Evolutionary conservation across 1,140 invertebrate species (phyloP), one percentile per base, ranked within the genome.

Genomic region (Sitophilus oryzae): DNA sequence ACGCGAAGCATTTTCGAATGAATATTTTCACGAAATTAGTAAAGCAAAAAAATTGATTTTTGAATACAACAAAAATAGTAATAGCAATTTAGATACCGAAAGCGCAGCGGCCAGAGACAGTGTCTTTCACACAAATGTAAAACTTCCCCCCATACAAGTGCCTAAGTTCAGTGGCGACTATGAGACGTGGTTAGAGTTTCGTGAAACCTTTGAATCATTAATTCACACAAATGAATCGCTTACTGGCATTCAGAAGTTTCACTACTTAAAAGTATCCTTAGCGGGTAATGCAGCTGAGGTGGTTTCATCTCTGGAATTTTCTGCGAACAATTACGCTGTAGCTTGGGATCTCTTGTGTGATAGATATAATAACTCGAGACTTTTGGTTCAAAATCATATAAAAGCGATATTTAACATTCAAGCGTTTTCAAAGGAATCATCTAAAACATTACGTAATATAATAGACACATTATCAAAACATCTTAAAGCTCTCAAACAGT

Each of bases 121-220:
- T n/a, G n/a, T n/a, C n/a, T n/a, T n/a, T n/a, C n/a, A n/a, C n/a
- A n/a, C n/a, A n/a, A n/a, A n/a, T n/a, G n/a, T 58, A 11, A 61
- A 58, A 22, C 38, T 59, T n/a, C 57, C 52, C 2, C 25, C 37
- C 16, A 62, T 62, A 16, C 15, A 50, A 9, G 16, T 59, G 2
- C 55, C 53, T 8, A 44, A 44, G 34, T 62, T 62, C 34, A 20
- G 37, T 10, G 52, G 53, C 15, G 11, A 56, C 35, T 59, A 56
- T 38, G 34, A 57, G 18, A 14, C 23, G 37, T 61, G 56, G 60
- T 15, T 59, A 14, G 47, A 61, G 34, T 61, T 56, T 41, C 36
- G 40, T 10, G 56, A 61, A 30, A 58, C 44, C 2, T 59, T 59
- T 52, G 38, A 59, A 16, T 52, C 51, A 9, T 19, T 61, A 16